phyloP scores from a whole-genome alignment of 2,888 invertebrate genomes.

The Agriopis aurantiaria region DNA sequence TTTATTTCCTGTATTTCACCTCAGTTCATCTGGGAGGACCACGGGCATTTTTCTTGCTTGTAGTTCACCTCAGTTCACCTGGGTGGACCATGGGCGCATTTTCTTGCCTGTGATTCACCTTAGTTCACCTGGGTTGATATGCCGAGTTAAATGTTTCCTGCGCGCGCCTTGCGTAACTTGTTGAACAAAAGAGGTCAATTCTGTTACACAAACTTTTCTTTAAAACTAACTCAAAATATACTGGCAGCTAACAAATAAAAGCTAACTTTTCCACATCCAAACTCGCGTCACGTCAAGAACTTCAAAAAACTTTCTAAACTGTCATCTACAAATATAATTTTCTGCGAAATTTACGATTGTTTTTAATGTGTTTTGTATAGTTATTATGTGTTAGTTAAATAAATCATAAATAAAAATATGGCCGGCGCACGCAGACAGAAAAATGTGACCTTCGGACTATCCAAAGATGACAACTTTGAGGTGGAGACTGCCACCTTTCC shows the following conservation, averaged over 20 bases:
- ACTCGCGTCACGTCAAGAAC: conserved; percentile 41
- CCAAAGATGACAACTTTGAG: conserved; percentile 71
- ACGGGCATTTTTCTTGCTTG: too few relatives aligned
- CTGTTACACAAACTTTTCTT: not conserved
- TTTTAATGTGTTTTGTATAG: conserved; percentile 50
- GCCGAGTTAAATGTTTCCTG: too few relatives aligned
- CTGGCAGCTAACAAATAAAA: conserved; percentile 16
- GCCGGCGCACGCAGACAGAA: conserved; percentile 63
- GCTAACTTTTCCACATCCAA: conserved; percentile 32
- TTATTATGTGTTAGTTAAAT: conserved; percentile 45
- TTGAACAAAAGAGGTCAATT: not conserved
- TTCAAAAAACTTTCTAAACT: conserved; percentile 43
- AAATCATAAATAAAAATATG: conserved; percentile 51
- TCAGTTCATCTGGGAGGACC: too few relatives aligned
- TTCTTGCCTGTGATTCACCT: too few relatives aligned
- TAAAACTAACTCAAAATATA: not conserved
- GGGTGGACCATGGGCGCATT: too few relatives aligned
- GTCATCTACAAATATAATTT: conserved; percentile 48
- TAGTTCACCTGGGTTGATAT: too few relatives aligned
- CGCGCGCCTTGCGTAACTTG: too few relatives aligned
- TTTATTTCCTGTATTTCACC: too few relatives aligned
- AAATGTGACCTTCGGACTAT: conserved; percentile 73
- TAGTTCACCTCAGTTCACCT: too few relatives aligned
- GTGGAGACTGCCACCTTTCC: conserved; percentile 54
- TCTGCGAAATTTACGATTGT: conserved; percentile 59